A percentile compares a stretch with the other conserved stretches of the same genome.
phyloP scores from a whole-genome alignment of 2,113 vertebrate genomes.

The Gulo gulo region DNA sequence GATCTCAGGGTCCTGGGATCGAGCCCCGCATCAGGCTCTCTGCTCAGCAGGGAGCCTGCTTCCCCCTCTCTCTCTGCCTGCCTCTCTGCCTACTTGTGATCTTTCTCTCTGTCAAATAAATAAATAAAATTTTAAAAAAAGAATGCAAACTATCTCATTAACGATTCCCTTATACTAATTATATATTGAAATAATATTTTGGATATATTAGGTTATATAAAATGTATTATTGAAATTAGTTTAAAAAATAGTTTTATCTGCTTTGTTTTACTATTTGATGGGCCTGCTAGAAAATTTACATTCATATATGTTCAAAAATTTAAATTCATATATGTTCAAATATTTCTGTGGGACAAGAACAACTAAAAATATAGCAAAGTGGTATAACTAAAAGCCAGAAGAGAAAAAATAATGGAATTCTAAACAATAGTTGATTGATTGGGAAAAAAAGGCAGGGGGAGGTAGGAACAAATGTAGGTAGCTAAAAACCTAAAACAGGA shows the following conservation, averaged over 20 bases:
- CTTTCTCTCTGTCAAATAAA: too few species aligned
- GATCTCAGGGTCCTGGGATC: too few species aligned
- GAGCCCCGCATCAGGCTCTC: too few species aligned
- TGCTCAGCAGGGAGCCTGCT: too few species aligned
- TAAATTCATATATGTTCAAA: not conserved
- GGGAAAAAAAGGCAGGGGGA: not conserved
- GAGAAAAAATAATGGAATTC: not conserved
- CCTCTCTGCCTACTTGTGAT: too few species aligned
- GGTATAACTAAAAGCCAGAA: not conserved
- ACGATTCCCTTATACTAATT: not conserved
- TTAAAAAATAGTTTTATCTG: constrained; percentile 41
- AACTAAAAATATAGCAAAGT: not conserved
- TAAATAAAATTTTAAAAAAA: not conserved
- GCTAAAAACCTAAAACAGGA: not conserved
- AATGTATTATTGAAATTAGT: constrained; percentile 25
- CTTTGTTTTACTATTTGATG: constrained; percentile 32
- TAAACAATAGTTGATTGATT: not conserved
- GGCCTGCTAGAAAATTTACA: not conserved
- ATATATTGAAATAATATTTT: not conserved
- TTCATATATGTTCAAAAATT: not conserved
- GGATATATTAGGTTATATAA: not conserved
- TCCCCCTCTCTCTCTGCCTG: too few species aligned
- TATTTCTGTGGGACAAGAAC: not conserved
- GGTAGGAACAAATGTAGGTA: not conserved
- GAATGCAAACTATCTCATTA: not conserved